These are phyloP conservation scores for Pyrrhura leucotis DNA, from an alignment of 2,797 vertebrate species.

Conservation along the genomic window DNA sequence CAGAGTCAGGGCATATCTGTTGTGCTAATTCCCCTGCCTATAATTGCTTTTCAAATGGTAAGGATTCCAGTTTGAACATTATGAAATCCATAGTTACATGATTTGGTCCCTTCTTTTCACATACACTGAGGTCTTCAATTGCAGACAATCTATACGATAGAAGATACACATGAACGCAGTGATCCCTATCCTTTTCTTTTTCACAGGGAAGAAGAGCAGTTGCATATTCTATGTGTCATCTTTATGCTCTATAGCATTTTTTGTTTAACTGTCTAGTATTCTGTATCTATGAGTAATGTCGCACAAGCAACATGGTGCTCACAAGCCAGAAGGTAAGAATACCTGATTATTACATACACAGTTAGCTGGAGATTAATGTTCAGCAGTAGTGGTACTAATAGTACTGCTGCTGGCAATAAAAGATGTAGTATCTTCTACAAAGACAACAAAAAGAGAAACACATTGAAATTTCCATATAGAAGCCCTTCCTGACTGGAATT, in stretches of 20 bases:
- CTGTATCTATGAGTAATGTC: neutral
- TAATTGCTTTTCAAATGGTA: neutral
- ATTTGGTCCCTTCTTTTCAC: neutral
- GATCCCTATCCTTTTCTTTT: neutral
- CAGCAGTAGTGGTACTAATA: neutral
- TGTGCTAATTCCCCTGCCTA: neutral
- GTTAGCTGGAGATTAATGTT: neutral
- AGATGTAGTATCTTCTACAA: neutral
- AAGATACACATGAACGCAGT: accelerated
- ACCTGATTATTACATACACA: neutral
- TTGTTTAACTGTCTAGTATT: neutral
- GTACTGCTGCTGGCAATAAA: neutral
- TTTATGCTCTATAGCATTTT: neutral
- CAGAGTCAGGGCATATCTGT: neutral
- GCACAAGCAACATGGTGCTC: neutral
- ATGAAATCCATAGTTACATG: neutral
- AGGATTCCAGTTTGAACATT: neutral
- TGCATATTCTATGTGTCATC: neutral
- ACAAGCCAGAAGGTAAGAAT: neutral
- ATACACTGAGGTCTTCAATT: neutral
- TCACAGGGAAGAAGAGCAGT: neutral
- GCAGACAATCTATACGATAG: neutral
- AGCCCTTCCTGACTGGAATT: neutral
- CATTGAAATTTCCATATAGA: neutral
- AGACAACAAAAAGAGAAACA: neutral